These are phyloP conservation scores for Streblospio benedicti DNA, from an alignment of 1,140 invertebrate genomes.

Conservation along the genomic window DNA sequence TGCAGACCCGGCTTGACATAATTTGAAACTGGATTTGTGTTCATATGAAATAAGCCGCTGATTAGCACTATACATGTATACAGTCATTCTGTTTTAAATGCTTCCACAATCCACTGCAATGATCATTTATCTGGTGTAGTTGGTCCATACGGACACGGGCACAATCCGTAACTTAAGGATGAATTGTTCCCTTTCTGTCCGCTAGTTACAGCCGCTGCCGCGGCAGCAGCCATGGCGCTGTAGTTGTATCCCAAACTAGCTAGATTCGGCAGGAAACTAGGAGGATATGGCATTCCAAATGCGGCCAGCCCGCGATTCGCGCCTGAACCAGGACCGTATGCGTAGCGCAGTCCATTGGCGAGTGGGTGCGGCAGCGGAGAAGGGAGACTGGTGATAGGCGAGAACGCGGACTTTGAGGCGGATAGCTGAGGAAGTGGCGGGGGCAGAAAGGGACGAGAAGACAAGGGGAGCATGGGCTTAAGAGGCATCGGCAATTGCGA, in stretches of 20 bases:
- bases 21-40: too few relatives aligned
- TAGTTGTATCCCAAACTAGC: slow-evolving; percentile 25
- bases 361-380: slow-evolving; percentile 4
- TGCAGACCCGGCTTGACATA: too few relatives aligned
- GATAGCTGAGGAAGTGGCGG: slow-evolving; percentile 14
- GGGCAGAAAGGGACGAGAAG: slow-evolving; percentile 6
- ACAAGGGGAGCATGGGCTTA: slow-evolving; percentile 1
- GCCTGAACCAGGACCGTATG: too few relatives aligned
- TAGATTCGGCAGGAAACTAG: slow-evolving; percentile 21
- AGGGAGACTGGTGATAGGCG: slow-evolving; percentile 26
- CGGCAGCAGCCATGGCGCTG: slow-evolving; percentile 18
- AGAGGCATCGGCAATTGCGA: slow-evolving; percentile 4
- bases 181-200: too few relatives aligned
- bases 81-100: too few relatives aligned
- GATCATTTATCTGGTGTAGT: too few relatives aligned
- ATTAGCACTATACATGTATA: too few relatives aligned
- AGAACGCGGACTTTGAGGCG: slow-evolving; percentile 36
- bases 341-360: slow-evolving; percentile 1
- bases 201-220: too few relatives aligned
- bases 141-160: too few relatives aligned
- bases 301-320: slow-evolving; percentile 11
- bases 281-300: slow-evolving; percentile 27
- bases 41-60: too few relatives aligned
- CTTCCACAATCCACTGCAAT: too few relatives aligned
- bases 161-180: too few relatives aligned